Evolutionary conservation across 1,140 invertebrate genomes (phyloP).

Genomic region (Mycetomoellerius zeteki): DNA sequence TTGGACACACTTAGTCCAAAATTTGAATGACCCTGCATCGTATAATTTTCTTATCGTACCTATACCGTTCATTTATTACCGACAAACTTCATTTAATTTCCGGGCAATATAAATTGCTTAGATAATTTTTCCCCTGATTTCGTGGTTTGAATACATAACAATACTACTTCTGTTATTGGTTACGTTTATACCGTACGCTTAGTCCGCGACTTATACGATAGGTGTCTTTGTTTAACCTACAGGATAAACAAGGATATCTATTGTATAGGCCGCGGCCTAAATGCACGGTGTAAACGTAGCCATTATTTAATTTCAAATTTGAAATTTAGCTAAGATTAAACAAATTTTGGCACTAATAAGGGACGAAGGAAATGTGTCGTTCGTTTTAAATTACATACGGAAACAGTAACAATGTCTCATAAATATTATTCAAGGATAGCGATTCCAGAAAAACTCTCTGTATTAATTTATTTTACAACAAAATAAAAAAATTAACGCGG

Average conservation of each 20-base stretch:
- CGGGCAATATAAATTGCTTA: background rate
- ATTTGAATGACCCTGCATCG: background rate
- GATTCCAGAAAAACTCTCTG: no score
- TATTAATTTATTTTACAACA: background rate
- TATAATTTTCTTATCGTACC: slow-evolving; percentile 4
- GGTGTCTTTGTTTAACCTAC: no score
- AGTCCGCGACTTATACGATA: no score
- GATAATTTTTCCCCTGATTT: background rate
- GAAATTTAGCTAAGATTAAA: background rate
- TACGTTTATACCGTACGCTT: no score
- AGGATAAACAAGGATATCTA: no score
- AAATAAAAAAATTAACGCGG: no score
- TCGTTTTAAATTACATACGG: no score
- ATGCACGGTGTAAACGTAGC: no score
- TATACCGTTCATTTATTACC: background rate
- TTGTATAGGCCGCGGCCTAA: no score
- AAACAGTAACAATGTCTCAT: no score
- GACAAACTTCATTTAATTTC: background rate
- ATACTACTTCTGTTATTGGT: no score
- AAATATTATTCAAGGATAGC: no score
- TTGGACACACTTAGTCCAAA: slow-evolving; percentile 2
- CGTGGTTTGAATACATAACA: background rate
- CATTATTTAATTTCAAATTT: background rate
- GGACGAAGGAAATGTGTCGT: background rate
- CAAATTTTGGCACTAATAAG: background rate